Percentiles rank a stretch among this genome's conserved stretches.
phyloP scores from a whole-genome alignment of 2,888 invertebrate species.

The Melieria omissa region DNA sequence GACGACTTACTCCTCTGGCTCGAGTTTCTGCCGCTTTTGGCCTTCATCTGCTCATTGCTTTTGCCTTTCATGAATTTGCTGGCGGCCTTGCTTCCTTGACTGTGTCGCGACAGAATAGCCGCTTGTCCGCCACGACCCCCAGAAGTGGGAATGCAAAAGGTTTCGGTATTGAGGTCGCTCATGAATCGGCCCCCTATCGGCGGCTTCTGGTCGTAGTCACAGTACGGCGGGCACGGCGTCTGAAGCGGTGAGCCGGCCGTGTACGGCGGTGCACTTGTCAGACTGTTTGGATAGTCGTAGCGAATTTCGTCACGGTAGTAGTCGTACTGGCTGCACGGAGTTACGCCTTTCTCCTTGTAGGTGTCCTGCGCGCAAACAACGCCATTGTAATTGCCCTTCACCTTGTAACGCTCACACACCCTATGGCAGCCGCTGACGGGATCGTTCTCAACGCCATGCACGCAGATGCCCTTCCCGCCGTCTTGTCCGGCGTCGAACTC shows the following conservation, averaged over 20 bases:
- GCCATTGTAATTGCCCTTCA: constrained; percentile 27
- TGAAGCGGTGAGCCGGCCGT: neutral
- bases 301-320: constrained; percentile 39
- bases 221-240: neutral
- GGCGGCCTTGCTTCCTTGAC: neutral
- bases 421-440: constrained; percentile 17
- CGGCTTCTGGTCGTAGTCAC: neutral
- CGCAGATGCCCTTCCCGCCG: constrained; percentile 1
- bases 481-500: constrained; percentile 27
- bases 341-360: constrained; percentile 13
- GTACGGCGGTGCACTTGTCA: constrained; percentile 1
- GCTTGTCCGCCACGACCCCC: neutral
- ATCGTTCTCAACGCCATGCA: constrained; percentile 16
- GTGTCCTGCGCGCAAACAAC: constrained; percentile 31
- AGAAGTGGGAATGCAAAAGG: constrained; percentile 29
- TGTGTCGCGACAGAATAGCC: neutral
- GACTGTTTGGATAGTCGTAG: constrained; percentile 33
- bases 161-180: constrained; percentile 41
- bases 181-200: constrained; percentile 17
- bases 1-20: neutral
- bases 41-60: neutral
- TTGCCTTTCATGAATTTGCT: neutral
- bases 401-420: constrained; percentile 28
- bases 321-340: constrained; percentile 30
- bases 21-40: neutral